Evolutionary conservation across 2,113 vertebrate genomes (phyloP).

Genomic region (Chaetops frenatus): DNA sequence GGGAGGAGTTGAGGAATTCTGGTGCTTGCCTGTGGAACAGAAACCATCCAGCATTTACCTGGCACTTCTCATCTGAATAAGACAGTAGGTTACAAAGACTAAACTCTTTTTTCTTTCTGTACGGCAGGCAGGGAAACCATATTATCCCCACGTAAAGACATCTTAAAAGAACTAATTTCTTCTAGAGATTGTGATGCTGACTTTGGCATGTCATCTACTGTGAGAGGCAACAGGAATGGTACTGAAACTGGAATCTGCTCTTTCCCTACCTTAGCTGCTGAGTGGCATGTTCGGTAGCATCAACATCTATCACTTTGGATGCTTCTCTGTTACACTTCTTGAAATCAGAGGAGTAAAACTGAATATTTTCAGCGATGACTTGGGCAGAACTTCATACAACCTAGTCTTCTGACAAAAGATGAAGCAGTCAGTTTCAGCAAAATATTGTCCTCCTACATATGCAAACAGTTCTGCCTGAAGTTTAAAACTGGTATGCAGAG

Average conservation of each 20-base stretch:
- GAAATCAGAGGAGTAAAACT: background rate
- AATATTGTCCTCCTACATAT: background rate
- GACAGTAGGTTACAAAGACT: background rate
- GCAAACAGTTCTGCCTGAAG: background rate
- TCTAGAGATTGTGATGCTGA: background rate
- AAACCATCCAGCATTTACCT: background rate
- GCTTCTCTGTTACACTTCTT: background rate
- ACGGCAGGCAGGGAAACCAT: background rate
- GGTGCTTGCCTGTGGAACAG: background rate
- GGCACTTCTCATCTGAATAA: background rate
- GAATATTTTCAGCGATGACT: fast-evolving
- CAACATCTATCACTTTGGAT: fast-evolving
- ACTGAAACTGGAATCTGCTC: background rate
- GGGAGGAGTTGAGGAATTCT: background rate
- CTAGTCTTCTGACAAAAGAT: background rate
- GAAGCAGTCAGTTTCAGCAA: background rate
- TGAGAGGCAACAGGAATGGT: background rate
- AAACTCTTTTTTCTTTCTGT: background rate
- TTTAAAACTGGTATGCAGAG: background rate
- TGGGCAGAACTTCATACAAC: background rate
- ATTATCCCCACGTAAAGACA: background rate
- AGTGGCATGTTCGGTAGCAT: fast-evolving
- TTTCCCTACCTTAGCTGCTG: background rate
- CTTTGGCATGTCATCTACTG: background rate
- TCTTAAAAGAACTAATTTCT: background rate